Base-by-base conservation (phyloP, 1,140 invertebrate species). In the Limonius californicus region DNA sequence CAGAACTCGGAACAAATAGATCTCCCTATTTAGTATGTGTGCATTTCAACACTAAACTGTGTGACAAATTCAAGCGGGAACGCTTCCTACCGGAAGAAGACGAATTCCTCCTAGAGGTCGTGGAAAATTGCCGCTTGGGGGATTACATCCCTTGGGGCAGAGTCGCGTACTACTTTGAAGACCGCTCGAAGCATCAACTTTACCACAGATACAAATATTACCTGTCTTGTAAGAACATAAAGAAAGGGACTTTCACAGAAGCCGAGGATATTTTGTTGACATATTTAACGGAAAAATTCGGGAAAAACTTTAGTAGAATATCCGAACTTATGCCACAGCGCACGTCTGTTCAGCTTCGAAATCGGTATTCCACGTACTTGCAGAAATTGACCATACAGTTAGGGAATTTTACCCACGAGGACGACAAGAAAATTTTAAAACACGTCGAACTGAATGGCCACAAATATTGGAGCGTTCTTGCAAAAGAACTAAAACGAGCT, bases 11-110 rank as follows among this genome's bases (percentile, higher is more conserved):
- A 0, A 86, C 80, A 14, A 77, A 79, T 1, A 77, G 88, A 27
- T 83, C 83, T 14, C 84, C 80, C 7, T 89, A 86, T 70, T 85
- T 87, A 65, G 85, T 84, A 68, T 87, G 87, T 72, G 77, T 87
- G 2, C 83, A 86, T 65, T 87, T 81, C 68, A 80, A 82, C 16
- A 83, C 81, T 1, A 79, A 80, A 54, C 74, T 81, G 66, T 70
- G 59, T 16, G 76, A 74, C 61, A 74, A 67, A 62, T 70, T 72
- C 61, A 72, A 65, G 61, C 68, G 73, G 8, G 63, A 70, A 30
- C 76, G 75, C 57, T 89, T 87, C 85, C 77, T 77, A n/a, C 68
- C 74, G 23, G 74, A 81, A 62, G 87, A 89, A 70, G 83, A 88
- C 65, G 72, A 79, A 39, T 79, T 77, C 54, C 71, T 90, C 0